Conservation (phyloP, 2,113 vertebrate genomes). For the Thomomys bottae region DNA sequence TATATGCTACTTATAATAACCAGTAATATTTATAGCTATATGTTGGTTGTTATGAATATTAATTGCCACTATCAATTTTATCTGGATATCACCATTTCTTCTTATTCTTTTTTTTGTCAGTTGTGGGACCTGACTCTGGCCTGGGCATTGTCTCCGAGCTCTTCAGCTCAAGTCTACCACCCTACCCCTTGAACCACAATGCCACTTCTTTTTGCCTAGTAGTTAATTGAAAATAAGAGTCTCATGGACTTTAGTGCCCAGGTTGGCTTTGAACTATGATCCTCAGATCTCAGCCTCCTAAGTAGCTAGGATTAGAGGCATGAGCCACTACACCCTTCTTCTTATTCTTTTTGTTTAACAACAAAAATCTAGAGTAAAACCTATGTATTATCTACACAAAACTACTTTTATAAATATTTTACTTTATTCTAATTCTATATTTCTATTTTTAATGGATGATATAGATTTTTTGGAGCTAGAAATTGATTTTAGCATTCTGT, state of each 20-base stretch:
- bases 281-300: too few species aligned
- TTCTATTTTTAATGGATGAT: conserved; percentile 64
- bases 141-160: too few species aligned
- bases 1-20: conserved; percentile 69
- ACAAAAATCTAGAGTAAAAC: conserved; percentile 46
- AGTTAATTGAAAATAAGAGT: too few species aligned
- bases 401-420: conserved; percentile 45
- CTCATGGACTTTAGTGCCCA: too few species aligned
- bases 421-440: conserved; percentile 32
- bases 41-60: conserved; percentile 66
- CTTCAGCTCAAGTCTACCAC: too few species aligned
- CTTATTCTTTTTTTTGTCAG: conserved; percentile 42
- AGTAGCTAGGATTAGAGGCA: too few species aligned
- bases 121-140: too few species aligned
- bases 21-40: conserved; percentile 67
- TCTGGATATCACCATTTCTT: conserved; percentile 42
- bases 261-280: too few species aligned
- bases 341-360: conserved; percentile 41
- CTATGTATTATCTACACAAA: conserved; percentile 37
- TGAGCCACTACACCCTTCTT: too few species aligned
- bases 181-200: too few species aligned
- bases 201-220: too few species aligned
- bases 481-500: conserved; percentile 13
- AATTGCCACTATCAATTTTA: conserved; percentile 62
- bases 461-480: conserved; percentile 50